Evolutionary conservation across 2,888 invertebrate genomes (phyloP), one percentile per base, ranked within the genome.

Genomic region (Entomobrya proxima): DNA sequence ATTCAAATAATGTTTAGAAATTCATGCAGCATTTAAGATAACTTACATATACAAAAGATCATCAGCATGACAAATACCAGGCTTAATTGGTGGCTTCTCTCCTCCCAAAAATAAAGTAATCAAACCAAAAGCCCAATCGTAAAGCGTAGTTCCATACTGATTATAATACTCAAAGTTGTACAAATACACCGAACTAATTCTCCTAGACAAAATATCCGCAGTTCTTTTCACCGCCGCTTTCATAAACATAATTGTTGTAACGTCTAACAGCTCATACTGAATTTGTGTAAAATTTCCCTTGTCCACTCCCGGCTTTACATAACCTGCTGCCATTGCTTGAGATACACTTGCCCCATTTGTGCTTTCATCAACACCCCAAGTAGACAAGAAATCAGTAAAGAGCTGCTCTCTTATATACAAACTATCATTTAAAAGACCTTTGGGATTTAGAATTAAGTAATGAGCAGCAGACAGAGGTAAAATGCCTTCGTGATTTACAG

Each of bases 161-260:
- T 55, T 24, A n/a, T 88, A 79, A 44, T 88, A 74, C 69, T 90
- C 90, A 32, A 89, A 88, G 5, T 87, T 87, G 76, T 90, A 90
- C 15, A 90, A 61, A 27, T 87, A 90, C 2, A 90, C 88, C 2
- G 40, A 7, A 11, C 58, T 44, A 13, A 77, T 15, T 21, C 87
- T 30, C 47, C 78, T 32, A 32, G 85, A 86, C 15, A 90, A 27
- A 44, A 89, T 88, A 37, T 89, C 87, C 0, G 88, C 87, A n/a
- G 88, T 88, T 27, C 87, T 58, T n/a, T 77, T 40, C 18, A 88
- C 47, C 0, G 89, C 85, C 2, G 86, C 88, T 81, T 90, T 90
- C 84, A 90, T 85, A 44, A 88, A 86, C 1, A 85, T 35, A 0
- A 32, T 18, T n/a, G 64, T 72, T 11, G 77, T 85, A 74, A 86